Base-by-base conservation (phyloP, 2,888 invertebrate species). In the Dicyrtomina minuta region DNA sequence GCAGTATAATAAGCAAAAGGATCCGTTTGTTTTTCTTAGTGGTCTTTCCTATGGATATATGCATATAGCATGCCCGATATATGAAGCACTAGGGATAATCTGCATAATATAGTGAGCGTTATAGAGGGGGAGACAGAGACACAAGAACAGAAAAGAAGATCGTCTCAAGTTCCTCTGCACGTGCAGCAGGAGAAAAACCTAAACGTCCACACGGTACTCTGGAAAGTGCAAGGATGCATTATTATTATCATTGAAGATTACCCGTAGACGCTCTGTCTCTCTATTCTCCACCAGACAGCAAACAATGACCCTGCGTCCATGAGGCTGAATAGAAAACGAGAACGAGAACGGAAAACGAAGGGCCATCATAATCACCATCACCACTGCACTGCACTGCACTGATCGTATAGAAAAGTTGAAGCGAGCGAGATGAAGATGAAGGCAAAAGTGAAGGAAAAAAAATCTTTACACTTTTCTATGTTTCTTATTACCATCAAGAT, bases 201-300 rank as follows among this genome's bases (percentile, higher is more conserved):
- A 33, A 3, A 33, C 4, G 4, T 33, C 33, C 68, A 69, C n/a
- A n/a, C n/a, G n/a, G n/a, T n/a, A n/a, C n/a, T n/a, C n/a, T 68
- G 68, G 62, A 68, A 69, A 69, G 68, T 69, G 68, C 64, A 69
- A 69, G 58, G 64, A 64, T 66, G 64, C 56, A 44, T 61, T 61
- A 69, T 69, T 69, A 69, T 69, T 64, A 64, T 69, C 58, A 68
- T 55, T 68, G 55, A 44, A 68, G 61, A 61, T 68, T 62, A 68
- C 64, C 64, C 62, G 62, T 69, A 64, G 58, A 64, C 49, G 43
- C 68, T 62, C 27, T 53, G 64, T 58, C 68, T 49, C 62, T 20
- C 26, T 53, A 33, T 61, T 62, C 33, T 51, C 44, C 51, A 26
- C n/a, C n/a, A 51, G 26, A 26, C 33, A 62, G n/a, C 51, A 62